Percentiles rank a stretch among this genome's conserved stretches.
Evolutionary conservation across 2,113 vertebrate species (phyloP).

Genomic region (Erpornis zantholeuca): DNA sequence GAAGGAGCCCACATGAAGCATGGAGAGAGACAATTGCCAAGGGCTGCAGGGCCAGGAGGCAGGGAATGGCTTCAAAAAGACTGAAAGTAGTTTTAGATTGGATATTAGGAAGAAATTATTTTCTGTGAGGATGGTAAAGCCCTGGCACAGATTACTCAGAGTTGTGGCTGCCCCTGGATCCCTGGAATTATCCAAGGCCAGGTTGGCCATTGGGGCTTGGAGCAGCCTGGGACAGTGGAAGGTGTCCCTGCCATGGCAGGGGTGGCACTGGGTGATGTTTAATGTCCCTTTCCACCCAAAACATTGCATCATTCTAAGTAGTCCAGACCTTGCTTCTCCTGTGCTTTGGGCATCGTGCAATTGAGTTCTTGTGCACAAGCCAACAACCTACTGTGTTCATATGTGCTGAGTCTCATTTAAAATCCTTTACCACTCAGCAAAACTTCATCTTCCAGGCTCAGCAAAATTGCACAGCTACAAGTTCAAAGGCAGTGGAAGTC

Average conservation of each 20-base stretch:
- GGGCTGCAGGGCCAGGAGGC: background rate
- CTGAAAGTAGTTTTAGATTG: background rate
- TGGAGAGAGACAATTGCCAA: background rate
- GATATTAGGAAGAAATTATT: background rate
- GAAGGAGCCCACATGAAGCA: fast-evolving
- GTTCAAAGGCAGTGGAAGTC: background rate
- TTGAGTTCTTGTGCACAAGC: background rate
- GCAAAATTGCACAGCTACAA: background rate
- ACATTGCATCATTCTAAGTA: background rate
- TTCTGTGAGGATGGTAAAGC: fast-evolving
- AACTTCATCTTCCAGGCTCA: background rate
- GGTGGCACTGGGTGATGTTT: fast-evolving
- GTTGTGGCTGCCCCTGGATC: background rate
- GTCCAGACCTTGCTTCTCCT: background rate
- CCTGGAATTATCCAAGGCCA: background rate
- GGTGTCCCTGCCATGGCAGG: background rate
- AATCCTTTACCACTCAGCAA: background rate
- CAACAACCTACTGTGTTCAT: background rate
- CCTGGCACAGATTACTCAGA: background rate
- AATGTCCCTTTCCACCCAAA: background rate
- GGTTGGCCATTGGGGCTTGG: background rate
- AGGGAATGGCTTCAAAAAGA: fast-evolving
- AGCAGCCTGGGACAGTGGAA: background rate
- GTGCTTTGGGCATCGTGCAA: background rate
- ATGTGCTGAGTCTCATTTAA: background rate